Percentiles rank a stretch among this genome's conserved stretches.
These are phyloP conservation scores for Pristionchus maxplancki DNA, from an alignment of 2,888 invertebrate genomes.

Conservation along the genomic window DNA sequence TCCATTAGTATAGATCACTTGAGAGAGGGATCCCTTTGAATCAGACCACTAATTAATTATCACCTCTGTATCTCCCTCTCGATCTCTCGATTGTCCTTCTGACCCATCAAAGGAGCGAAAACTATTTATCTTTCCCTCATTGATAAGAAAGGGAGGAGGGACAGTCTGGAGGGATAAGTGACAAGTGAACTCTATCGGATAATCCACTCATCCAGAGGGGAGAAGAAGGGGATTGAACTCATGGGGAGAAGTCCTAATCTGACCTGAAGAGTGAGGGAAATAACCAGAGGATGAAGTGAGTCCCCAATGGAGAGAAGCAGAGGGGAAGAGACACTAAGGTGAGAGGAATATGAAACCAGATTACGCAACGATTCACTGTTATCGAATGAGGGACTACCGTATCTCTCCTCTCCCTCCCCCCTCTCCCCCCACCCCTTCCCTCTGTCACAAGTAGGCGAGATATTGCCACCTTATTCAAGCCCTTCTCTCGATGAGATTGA, in stretches of 20 bases:
- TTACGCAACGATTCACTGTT: slow-evolving; percentile 29
- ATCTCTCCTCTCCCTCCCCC: neutral
- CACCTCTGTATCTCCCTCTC: slow-evolving; percentile 19
- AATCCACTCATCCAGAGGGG: neutral
- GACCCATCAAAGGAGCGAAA: neutral
- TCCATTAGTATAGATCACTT: neutral
- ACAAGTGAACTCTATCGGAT: neutral
- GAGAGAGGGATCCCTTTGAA: slow-evolving; percentile 21
- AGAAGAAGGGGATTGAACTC: neutral
- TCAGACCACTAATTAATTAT: slow-evolving; percentile 34
- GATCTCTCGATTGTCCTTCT: slow-evolving; percentile 38
- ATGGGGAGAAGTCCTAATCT: neutral
- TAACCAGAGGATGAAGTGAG: neutral
- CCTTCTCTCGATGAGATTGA: slow-evolving; percentile 4
- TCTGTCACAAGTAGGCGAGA: slow-evolving; percentile 19
- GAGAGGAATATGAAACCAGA: slow-evolving; percentile 1
- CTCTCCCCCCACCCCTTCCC: neutral
- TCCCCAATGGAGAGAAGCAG: neutral
- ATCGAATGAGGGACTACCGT: neutral
- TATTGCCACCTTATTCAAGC: slow-evolving; percentile 43
- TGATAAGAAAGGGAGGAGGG: neutral
- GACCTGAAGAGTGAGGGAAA: slow-evolving; percentile 20
- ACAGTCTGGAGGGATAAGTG: neutral
- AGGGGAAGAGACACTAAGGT: slow-evolving; percentile 9
- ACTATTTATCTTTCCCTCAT: slow-evolving; percentile 32